Conservation (phyloP, 2,797 vertebrate genomes). For the Pantherophis vulpinus region DNA sequence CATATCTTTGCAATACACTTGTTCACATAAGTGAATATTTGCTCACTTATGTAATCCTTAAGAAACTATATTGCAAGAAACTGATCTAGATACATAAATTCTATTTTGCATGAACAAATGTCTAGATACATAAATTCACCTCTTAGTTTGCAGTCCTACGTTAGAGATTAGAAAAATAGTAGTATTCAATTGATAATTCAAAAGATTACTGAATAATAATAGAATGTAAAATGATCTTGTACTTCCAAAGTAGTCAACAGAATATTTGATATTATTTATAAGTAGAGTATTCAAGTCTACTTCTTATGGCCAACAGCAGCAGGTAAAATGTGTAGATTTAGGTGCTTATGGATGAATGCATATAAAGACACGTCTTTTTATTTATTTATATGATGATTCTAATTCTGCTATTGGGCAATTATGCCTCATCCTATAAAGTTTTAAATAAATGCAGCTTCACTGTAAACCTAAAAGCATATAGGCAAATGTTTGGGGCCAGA, state of each 20-base stretch:
- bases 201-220: not conserved
- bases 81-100: too few species aligned
- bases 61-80: too few species aligned
- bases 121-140: not conserved
- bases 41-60: too few species aligned
- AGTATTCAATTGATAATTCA: not conserved
- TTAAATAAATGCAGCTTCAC: not conserved
- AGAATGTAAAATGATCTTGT: conserved; percentile 35
- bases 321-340: not conserved
- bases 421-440: not conserved
- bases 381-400: not conserved
- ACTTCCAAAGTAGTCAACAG: conserved; percentile 25
- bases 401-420: not conserved
- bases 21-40: too few species aligned
- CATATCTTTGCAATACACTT: too few species aligned
- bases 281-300: not conserved
- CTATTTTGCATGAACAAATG: not conserved
- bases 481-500: not conserved
- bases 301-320: not conserved
- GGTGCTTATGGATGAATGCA: not conserved
- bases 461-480: not conserved
- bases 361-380: not conserved
- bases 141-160: not conserved
- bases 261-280: conserved; percentile 26
- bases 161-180: too few species aligned